phyloP scores from a whole-genome alignment of 2,888 invertebrate genomes.

The Lasius fuliginosus region DNA sequence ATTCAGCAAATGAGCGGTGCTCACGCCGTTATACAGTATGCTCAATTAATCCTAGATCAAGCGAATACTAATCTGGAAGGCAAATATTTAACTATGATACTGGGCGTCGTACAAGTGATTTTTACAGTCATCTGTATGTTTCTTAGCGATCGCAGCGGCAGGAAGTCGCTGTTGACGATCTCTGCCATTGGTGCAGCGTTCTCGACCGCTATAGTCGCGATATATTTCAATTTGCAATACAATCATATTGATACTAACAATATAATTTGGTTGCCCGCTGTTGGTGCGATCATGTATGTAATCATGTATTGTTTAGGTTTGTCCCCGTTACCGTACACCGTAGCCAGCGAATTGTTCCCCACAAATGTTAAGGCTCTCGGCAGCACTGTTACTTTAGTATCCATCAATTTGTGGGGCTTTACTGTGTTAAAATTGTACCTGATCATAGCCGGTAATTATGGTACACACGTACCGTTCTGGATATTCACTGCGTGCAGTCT shows the following conservation, averaged over 20 bases:
- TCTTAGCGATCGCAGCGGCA: constrained; percentile 64
- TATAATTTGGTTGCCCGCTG: constrained; percentile 65
- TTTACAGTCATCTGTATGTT: constrained; percentile 38
- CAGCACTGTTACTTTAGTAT: constrained; percentile 40
- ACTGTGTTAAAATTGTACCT: constrained; percentile 55
- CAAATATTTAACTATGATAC: constrained; percentile 70
- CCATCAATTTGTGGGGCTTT: constrained; percentile 44
- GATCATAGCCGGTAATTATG: constrained; percentile 47
- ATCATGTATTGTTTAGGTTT: constrained; percentile 65
- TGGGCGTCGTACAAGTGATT: constrained; percentile 67
- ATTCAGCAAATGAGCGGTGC: constrained; percentile 68
- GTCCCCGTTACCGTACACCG: constrained; percentile 64
- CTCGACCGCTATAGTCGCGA: constrained; percentile 61
- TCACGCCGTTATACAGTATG: constrained; percentile 60
- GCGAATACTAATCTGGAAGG: constrained; percentile 62
- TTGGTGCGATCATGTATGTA: constrained; percentile 65
- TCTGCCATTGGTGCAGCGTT: constrained; percentile 62
- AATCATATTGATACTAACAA: constrained; percentile 7
- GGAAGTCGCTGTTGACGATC: constrained; percentile 63
- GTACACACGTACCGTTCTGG: constrained; percentile 65
- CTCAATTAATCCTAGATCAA: constrained; percentile 65
- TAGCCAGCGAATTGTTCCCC: constrained; percentile 70
- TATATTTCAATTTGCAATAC: constrained; percentile 60
- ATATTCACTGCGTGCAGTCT: constrained; percentile 54
- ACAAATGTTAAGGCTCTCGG: constrained; percentile 71